Evolutionary conservation across 1,140 invertebrate genomes (phyloP).

Genomic region (Thaumatotibia leucotreta): DNA sequence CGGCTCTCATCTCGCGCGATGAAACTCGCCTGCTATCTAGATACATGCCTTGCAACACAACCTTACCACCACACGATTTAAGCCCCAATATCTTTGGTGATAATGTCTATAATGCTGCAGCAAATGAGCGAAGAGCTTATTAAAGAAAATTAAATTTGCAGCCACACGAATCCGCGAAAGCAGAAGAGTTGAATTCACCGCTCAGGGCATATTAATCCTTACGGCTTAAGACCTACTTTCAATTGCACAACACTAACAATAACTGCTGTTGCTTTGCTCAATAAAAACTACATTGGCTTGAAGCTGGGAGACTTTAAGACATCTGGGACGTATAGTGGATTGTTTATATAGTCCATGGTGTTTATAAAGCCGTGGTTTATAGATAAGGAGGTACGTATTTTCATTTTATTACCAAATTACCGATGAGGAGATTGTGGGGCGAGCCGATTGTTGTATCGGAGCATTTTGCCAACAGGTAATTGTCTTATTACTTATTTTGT

Average conservation of each 20-base stretch:
- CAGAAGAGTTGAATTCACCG: slow-evolving; percentile 45
- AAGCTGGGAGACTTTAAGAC: background rate
- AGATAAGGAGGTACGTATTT: slow-evolving; percentile 73
- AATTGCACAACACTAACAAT: background rate
- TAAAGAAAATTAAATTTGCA: slow-evolving; percentile 76
- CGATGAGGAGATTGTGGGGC: slow-evolving; percentile 65
- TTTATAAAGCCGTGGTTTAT: slow-evolving; percentile 68
- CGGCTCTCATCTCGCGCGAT: slow-evolving; percentile 57
- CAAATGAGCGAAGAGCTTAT: slow-evolving; percentile 44
- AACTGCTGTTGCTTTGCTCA: background rate
- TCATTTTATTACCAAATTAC: slow-evolving; percentile 77
- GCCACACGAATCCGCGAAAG: slow-evolving; percentile 70
- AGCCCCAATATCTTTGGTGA: slow-evolving; percentile 21
- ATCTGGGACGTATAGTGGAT: background rate
- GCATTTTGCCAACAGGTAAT: slow-evolving; percentile 68
- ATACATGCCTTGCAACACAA: slow-evolving; percentile 67
- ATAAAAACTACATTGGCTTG: background rate
- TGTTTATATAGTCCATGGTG: slow-evolving; percentile 68
- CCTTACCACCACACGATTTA: slow-evolving; percentile 23
- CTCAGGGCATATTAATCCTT: slow-evolving; percentile 46
- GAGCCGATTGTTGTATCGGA: slow-evolving; percentile 62
- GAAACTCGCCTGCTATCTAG: slow-evolving; percentile 65
- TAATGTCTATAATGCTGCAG: slow-evolving; percentile 36
- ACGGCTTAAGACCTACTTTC: slow-evolving; percentile 21
- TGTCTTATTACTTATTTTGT: slow-evolving; percentile 62